These are phyloP conservation scores for Myiotriccus ornatus DNA, from an alignment of 2,797 vertebrate species.

Conservation along the genomic window DNA sequence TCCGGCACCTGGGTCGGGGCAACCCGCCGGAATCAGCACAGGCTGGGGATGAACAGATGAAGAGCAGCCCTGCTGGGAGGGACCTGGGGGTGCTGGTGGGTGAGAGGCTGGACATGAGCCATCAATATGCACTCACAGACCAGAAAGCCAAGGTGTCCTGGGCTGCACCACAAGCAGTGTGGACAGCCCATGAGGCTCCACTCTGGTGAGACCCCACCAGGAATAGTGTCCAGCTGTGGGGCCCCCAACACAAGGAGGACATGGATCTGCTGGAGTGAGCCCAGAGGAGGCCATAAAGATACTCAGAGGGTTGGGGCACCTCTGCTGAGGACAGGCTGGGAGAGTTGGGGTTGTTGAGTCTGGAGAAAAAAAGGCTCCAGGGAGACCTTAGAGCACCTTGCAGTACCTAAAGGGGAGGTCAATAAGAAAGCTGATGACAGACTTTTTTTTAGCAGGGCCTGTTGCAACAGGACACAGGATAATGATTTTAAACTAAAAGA, in stretches of 20 bases:
- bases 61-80: background rate
- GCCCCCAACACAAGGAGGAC: background rate
- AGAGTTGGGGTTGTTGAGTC: background rate
- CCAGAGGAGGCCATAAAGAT: background rate
- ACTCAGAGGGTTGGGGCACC: background rate
- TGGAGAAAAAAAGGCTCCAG: background rate
- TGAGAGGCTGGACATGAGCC: background rate
- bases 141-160: background rate
- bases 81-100: background rate
- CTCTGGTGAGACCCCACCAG: background rate
- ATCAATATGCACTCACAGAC: no score
- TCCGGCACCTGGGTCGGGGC: accelerated
- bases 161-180: background rate
- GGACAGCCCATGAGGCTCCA: background rate
- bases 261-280: background rate
- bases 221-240: background rate
- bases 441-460: background rate
- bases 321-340: background rate
- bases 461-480: background rate
- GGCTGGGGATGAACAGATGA: background rate
- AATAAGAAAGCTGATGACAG: background rate
- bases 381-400: background rate
- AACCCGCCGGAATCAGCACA: background rate
- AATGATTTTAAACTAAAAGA: background rate
- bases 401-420: background rate